Evolutionary conservation across 1,140 invertebrate genomes (phyloP).

Genomic region (Chionoecetes opilio): DNA sequence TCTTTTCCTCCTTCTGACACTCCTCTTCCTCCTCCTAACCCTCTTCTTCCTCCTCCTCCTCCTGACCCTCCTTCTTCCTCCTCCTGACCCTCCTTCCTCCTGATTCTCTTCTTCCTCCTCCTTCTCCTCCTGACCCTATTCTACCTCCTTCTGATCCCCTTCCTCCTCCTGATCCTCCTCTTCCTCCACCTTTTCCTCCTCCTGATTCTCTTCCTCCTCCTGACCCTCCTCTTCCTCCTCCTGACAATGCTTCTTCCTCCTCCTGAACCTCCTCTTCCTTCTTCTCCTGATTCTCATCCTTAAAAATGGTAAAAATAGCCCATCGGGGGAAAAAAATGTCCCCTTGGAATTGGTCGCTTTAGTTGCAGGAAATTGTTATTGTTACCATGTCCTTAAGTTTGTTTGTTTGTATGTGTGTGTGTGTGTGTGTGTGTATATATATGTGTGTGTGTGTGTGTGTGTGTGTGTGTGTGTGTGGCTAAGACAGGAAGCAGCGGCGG

Average conservation of each 20-base stretch:
- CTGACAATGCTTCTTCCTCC: not conserved
- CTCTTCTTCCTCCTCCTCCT: not conserved
- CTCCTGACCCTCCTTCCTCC: not conserved
- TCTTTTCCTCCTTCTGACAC: not conserved
- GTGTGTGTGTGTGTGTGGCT: not conserved
- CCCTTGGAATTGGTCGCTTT: too few relatives aligned
- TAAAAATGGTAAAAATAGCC: too few relatives aligned
- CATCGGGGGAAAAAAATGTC: too few relatives aligned
- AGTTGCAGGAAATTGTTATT: too few relatives aligned
- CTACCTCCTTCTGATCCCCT: not conserved
- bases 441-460: slow-evolving; percentile 55
- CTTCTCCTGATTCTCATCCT: too few relatives aligned
- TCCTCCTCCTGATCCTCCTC: not conserved
- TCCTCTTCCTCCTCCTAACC: not conserved
- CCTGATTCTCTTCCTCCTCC: too few relatives aligned
- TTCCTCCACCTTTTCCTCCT: too few relatives aligned
- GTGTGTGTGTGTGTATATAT: not conserved
- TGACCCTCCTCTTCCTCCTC: not conserved
- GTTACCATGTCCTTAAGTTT: too few relatives aligned
- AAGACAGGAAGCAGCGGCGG: not conserved
- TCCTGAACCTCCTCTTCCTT: not conserved
- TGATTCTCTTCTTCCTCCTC: not conserved
- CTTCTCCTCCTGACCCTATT: not conserved
- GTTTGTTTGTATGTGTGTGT: not conserved
- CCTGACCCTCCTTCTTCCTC: not conserved